Base-by-base conservation (phyloP, 2,888 invertebrate genomes). In the Eilema depressum region DNA sequence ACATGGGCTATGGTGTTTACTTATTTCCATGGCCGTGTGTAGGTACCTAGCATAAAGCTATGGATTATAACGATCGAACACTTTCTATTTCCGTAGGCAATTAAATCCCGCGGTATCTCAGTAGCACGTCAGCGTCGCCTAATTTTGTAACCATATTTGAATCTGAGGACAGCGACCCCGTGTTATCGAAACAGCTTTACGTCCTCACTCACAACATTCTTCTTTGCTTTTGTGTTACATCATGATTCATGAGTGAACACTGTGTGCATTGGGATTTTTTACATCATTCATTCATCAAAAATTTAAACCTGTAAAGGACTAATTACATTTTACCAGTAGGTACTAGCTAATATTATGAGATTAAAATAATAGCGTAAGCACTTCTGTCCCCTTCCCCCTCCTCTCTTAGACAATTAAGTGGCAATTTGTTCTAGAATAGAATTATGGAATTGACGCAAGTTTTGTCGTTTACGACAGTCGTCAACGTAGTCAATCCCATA, bases 81-180 rank as follows among this genome's bases (percentile, higher is more conserved):
- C 67, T 70, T 72, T 70, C 64, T 76, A 70, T 79, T 80, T 80
- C 65, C 61, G 75, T 74, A 70, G 60, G 74, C 76, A 75, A 77
- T 81, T 75, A 77, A 81, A 76, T 75, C 60, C 77, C 61, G 73
- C 73, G 75, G 78, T 86, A 88, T 89, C 86, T 87, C 83, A 83
- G 83, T 75, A 84, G 75, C 76, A 66, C 84, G 82, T 85, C 41
- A 33, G 33, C 66, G 66, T 59, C 84, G 83, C 85, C 87, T 89
- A 87, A 89, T 87, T 90, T 87, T 84, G 84, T 86, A 83, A 65
- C 47, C 84, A 87, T 88, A 84, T 86, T 85, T 78, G 77, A 86
- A 84, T 81, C 81, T 85, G 82, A 84, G 93, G 90, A 87, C 91
- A 87, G 73, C 86, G 92, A 89, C 89, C 90, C 82, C 83, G 79